These are phyloP conservation scores for Tragopan temminckii DNA, from an alignment of 2,797 vertebrate species.

Conservation along the genomic window DNA sequence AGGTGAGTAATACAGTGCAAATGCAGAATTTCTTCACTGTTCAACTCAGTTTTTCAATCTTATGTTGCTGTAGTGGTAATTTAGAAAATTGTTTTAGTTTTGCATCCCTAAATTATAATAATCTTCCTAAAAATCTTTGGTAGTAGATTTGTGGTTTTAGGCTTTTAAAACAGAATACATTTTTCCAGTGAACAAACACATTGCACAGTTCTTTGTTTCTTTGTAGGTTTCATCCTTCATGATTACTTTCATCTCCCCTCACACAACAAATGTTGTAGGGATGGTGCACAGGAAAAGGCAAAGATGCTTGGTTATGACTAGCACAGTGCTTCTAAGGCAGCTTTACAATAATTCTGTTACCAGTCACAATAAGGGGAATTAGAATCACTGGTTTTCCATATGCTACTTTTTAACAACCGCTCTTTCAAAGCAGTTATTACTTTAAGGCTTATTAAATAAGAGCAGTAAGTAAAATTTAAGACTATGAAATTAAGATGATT, in stretches of 20 bases:
- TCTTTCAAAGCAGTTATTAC: background rate
- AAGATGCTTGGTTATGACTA: background rate
- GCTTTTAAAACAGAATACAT: background rate
- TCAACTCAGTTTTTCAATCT: background rate
- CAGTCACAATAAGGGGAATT: background rate
- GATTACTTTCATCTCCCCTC: background rate
- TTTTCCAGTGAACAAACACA: background rate
- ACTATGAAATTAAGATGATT: background rate
- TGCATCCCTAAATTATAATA: background rate
- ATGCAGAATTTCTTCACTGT: background rate
- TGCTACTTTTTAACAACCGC: background rate
- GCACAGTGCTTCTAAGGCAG: background rate
- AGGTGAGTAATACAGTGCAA: slow-evolving; percentile 82
- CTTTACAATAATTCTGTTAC: background rate
- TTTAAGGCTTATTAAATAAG: background rate
- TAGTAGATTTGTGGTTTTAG: background rate
- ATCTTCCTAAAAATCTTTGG: background rate
- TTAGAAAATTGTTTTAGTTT: background rate
- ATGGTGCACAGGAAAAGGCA: background rate
- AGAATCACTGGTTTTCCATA: background rate
- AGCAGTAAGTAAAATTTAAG: background rate
- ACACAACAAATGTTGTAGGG: background rate
- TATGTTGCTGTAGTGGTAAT: background rate
- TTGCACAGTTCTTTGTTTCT: background rate
- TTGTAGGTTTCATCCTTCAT: background rate